Evolutionary conservation across 2,797 vertebrate genomes (phyloP), one percentile per base, ranked within the genome.

Genomic region (Notolepis coatsorum): DNA sequence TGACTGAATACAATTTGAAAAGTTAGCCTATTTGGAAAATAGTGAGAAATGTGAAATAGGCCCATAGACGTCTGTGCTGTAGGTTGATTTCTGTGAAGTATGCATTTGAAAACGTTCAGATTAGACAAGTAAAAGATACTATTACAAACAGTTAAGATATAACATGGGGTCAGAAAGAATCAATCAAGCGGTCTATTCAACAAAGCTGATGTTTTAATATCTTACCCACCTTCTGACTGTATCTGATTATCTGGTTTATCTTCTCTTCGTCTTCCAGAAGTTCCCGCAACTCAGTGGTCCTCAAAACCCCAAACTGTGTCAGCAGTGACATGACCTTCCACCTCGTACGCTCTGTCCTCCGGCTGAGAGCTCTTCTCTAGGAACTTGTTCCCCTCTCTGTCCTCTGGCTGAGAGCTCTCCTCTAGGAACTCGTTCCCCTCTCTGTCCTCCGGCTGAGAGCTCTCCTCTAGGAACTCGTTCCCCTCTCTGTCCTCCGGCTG

Each of bases 251-350:
- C 25, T 51, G 50, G n/a, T 47, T 65, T 0, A 88, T 65, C 47
- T 61, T 71, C 43, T 79, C 71, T 5, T 89, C 88, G 5, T 88
- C 80, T 4, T 84, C 68, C 60, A 91, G 65, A 53, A 89, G 69
- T 43, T 84, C 77, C 17, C 78, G 58, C 48, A 90, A 65, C 30
- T 88, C 80, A 57, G n/a, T 47, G 8, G 63, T 87, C 51, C 74
- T 81, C 57, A 84, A 59, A 52, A 37, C 39, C 2, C 33, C 63
- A 18, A 88, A 64, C 35, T 55, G 65, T n/a, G 47, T 65, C 17
- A 42, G 4, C 49, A 77, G 31, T 52, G 54, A 62, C 65, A 71
- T 82, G 28, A 51, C 39, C 38, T 65, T 64, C 53, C 59, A 24
- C 56, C 20, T 21, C 4, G 31, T 30, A 51, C 38, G 12, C 72